phyloP scores from a whole-genome alignment of 2,113 vertebrate species.

The Gavia stellata region DNA sequence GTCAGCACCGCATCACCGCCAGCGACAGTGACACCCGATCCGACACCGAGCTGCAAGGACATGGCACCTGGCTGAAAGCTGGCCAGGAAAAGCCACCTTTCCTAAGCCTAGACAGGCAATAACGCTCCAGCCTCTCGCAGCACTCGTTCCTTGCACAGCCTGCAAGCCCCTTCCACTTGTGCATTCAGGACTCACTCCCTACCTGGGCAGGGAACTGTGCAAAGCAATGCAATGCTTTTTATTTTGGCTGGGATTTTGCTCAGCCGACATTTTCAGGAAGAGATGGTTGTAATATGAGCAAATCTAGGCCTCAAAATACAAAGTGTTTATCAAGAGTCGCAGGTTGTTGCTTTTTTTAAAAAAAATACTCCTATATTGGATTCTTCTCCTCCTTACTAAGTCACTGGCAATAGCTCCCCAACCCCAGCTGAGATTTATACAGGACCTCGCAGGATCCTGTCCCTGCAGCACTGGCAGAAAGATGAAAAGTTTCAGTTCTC shows the following conservation, averaged over 20 bases:
- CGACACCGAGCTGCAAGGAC: neutral
- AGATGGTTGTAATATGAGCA: neutral
- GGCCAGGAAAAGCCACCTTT: neutral
- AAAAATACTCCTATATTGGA: neutral
- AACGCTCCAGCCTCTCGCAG: neutral
- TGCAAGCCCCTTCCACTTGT: neutral
- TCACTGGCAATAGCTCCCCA: neutral
- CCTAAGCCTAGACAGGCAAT: neutral
- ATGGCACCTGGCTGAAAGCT: neutral
- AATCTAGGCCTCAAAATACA: neutral
- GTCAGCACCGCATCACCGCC: accelerated
- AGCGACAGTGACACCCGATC: accelerated
- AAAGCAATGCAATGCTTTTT: neutral
- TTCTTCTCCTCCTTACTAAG: neutral
- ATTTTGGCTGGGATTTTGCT: neutral
- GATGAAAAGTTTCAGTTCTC: neutral
- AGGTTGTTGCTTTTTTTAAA: neutral
- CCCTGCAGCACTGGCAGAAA: neutral
- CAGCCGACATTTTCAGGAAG: neutral
- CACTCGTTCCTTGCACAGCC: neutral
- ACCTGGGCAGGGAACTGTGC: neutral
- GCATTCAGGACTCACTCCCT: neutral
- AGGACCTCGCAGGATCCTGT: neutral
- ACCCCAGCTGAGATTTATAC: neutral
- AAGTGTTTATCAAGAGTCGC: neutral